Base-by-base conservation (phyloP, 2,113 vertebrate genomes). In the Microcebus lehilahytsara region DNA sequence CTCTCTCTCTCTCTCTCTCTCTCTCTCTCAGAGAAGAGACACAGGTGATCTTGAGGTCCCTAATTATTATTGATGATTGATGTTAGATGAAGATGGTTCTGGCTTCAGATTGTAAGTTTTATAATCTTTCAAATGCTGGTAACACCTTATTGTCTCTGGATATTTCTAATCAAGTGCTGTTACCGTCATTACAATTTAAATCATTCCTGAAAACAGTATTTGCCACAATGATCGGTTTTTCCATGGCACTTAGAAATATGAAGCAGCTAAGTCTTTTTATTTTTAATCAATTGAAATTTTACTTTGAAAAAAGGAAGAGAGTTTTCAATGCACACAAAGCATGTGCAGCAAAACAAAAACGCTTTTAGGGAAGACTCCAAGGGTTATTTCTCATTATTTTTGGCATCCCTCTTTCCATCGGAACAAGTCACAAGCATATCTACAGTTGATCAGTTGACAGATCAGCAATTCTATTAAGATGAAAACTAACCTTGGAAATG, bases 391-490 rank as follows among this genome's bases (percentile, higher is more conserved):
- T 96, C 97, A 97, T 97, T 97, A 96, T 77, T 97, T 64, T 85
- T 72, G 79, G 77, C 95, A 93, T 95, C 92, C 22, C 23, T 97
- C 84, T 96, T 91, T 93, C 78, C 80, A 93, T 0, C 22, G 89
- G 92, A 88, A 96, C 84, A 88, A 94, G 89, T 94, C 95, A 81
- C 30, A 30, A 34, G 92, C 46, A 1, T 84, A 93, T 97, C 96
- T 95, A 46, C 51, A 77, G 66, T 92, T 97, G 96, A 97, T 97
- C 96, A 97, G 93, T 78, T 96, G 96, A 93, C 96, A 93, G 96
- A 97, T 96, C 97, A 97, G 97, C 93, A 96, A 14, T 97, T 96
- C 96, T 97, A 97, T 94, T 96, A 97, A 98, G 79, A 92, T 98
- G 51, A 56, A 98, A 97, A 97, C 97, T 97, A 97, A 93, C 97